These are phyloP conservation scores for Nansenia antarctica DNA, from an alignment of 2,113 vertebrate species.

Conservation along the genomic window DNA sequence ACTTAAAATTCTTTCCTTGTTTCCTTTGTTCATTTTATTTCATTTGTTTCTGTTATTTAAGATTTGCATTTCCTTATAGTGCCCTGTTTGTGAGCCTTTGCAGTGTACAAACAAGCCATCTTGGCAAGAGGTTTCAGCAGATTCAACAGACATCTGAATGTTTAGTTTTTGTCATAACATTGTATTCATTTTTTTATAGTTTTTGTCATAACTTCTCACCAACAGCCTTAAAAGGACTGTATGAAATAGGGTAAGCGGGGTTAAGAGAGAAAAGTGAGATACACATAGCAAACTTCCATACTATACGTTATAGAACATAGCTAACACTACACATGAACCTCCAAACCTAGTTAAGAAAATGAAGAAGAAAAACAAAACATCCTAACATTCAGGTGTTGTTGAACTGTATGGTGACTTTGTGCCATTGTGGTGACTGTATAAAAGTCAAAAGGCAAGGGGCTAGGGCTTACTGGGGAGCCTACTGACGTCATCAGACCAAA, in stretches of 20 bases:
- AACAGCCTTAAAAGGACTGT: not conserved
- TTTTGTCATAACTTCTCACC: no score
- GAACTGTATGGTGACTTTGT: slow-evolving; percentile 70
- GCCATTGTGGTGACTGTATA: slow-evolving; percentile 72
- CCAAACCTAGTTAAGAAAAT: not conserved
- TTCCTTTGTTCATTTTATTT: slow-evolving; percentile 27
- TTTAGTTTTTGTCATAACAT: no score
- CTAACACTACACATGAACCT: not conserved
- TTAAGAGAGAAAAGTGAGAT: not conserved
- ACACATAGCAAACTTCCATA: not conserved
- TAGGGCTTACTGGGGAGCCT: slow-evolving; percentile 65
- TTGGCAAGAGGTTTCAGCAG: slow-evolving; percentile 70
- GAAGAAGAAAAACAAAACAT: not conserved
- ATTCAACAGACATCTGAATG: slow-evolving; percentile 73
- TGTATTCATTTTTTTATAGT: not conserved
- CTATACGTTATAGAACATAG: not conserved
- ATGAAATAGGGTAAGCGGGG: not conserved
- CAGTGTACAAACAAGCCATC: slow-evolving; percentile 68
- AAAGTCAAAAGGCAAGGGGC: slow-evolving; percentile 78
- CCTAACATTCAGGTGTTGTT: slow-evolving; percentile 74
- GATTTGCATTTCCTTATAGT: slow-evolving; percentile 75
- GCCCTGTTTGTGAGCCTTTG: slow-evolving; percentile 76
- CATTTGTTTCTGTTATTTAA: slow-evolving; percentile 57
- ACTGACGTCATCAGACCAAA: slow-evolving; percentile 2
- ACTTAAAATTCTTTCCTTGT: slow-evolving; percentile 51